phyloP scores from a whole-genome alignment of 1,140 invertebrate genomes.

The Drosophila pachea region DNA sequence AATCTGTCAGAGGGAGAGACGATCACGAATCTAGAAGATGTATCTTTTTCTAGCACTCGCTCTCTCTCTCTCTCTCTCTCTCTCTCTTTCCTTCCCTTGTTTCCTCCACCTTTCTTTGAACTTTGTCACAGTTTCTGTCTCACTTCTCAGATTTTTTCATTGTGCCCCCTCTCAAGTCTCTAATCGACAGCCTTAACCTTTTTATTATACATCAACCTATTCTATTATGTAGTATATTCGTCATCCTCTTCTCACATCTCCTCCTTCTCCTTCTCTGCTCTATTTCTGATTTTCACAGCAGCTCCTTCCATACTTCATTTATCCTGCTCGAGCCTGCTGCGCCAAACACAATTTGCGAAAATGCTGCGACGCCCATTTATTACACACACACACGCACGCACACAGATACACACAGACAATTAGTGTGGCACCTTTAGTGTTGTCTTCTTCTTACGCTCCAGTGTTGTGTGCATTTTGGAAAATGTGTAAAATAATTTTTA shows the following conservation, averaged over 20 bases:
- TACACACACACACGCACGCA: conserved; percentile 16
- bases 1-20: too few species aligned
- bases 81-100: too few species aligned
- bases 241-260: too few species aligned
- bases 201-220: background rate
- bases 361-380: conserved; percentile 44
- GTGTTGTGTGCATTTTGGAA: conserved; percentile 23
- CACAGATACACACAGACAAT: conserved; percentile 20
- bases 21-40: too few species aligned
- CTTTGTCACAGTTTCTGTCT: too few species aligned
- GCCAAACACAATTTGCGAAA: conserved; percentile 13
- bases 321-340: background rate
- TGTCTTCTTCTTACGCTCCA: conserved; percentile 26
- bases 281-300: too few species aligned
- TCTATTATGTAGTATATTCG: background rate
- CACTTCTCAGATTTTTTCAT: too few species aligned
- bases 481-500: conserved; percentile 64
- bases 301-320: background rate
- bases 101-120: too few species aligned
- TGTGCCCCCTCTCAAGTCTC: too few species aligned
- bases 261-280: background rate
- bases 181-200: background rate
- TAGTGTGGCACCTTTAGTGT: conserved; percentile 37
- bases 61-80: too few species aligned
- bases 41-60: too few species aligned